phyloP scores from a whole-genome alignment of 2,888 invertebrate genomes.

The Dynastes maya region DNA sequence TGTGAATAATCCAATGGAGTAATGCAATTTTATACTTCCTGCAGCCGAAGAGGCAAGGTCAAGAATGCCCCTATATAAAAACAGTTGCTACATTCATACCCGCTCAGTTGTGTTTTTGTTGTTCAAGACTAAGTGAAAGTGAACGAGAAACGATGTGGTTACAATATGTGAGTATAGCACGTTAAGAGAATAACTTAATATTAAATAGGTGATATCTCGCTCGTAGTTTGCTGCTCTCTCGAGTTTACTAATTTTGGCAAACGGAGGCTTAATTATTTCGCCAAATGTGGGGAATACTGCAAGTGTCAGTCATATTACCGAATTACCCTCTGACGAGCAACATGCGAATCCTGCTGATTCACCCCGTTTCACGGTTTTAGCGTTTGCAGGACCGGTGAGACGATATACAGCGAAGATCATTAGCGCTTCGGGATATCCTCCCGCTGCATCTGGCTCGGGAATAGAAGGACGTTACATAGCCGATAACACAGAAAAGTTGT shows the following conservation, averaged over 20 bases:
- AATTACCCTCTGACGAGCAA: conserved; percentile 17
- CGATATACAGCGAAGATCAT: conserved; percentile 38
- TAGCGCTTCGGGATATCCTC: conserved; percentile 56
- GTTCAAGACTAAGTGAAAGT: conserved; percentile 44
- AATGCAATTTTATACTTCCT: conserved; percentile 37
- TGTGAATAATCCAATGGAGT: conserved; percentile 36
- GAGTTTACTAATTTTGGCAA: conserved; percentile 18
- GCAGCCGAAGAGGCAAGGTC: conserved; percentile 45
- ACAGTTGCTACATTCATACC: conserved; percentile 41
- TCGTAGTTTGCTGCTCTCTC: conserved; percentile 21
- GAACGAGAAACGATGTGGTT: conserved; percentile 33
- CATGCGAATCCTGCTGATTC: conserved; percentile 16
- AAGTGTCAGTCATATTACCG: conserved; percentile 26
- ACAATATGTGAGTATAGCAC: conserved; percentile 38
- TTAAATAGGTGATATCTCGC: conserved; percentile 29
- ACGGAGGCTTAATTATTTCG: conserved; percentile 40
- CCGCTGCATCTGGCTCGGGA: conserved; percentile 56
- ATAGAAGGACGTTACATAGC: conserved; percentile 60
- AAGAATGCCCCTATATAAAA: conserved; percentile 46
- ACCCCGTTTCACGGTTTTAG: conserved; percentile 45
- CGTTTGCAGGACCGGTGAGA: conserved; percentile 49
- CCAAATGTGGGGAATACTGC: conserved; percentile 29
- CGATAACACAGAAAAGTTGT: conserved; percentile 57
- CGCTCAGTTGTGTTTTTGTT: conserved; percentile 43
- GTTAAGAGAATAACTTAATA: conserved; percentile 39